These are phyloP conservation scores for Machimus rusticus DNA, from an alignment of 2,888 invertebrate species.

Conservation along the genomic window DNA sequence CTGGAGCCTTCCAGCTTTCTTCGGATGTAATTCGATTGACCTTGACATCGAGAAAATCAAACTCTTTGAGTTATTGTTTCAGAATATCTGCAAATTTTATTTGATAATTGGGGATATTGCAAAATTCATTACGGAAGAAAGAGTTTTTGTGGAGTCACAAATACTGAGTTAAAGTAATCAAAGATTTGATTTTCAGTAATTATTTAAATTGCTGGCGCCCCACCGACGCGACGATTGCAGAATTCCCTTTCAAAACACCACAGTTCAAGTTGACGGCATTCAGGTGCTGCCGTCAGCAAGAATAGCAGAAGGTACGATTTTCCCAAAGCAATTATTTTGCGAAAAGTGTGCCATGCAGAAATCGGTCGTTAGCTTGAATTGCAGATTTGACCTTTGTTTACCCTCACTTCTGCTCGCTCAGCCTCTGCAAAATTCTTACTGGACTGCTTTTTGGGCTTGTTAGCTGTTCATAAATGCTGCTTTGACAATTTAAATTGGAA, in stretches of 20 bases:
- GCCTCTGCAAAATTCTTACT: neutral
- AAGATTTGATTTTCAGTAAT: neutral
- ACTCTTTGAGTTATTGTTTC: neutral
- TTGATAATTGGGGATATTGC: neutral
- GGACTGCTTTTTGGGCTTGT: neutral
- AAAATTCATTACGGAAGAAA: neutral
- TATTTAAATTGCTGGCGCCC: neutral
- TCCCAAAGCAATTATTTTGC: neutral
- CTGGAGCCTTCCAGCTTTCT: neutral
- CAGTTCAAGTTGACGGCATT: neutral
- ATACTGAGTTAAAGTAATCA: neutral
- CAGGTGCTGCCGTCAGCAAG: neutral
- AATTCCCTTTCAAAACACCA: neutral
- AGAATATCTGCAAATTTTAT: neutral
- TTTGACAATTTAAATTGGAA: neutral
- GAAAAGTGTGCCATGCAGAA: neutral
- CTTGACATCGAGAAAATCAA: neutral
- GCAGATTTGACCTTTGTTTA: neutral
- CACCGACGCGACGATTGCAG: neutral
- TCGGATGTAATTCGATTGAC: neutral
- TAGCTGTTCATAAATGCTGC: neutral
- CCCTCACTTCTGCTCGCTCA: neutral
- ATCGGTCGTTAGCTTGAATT: neutral
- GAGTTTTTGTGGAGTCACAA: neutral
- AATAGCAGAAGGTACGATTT: neutral